phyloP scores from a whole-genome alignment of 2,888 invertebrate genomes.

The Thalpophila matura region DNA sequence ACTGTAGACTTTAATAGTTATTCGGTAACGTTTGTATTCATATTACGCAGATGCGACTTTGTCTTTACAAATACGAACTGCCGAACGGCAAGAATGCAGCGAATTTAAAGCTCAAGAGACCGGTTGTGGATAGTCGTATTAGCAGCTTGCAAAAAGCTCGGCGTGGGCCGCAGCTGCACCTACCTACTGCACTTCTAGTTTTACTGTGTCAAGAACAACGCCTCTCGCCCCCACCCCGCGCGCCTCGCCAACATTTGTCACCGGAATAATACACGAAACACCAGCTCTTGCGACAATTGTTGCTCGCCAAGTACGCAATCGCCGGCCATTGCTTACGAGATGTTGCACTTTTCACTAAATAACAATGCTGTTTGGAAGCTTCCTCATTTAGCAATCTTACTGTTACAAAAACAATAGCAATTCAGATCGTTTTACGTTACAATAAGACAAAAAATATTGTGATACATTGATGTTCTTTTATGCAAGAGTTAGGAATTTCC shows the following conservation, averaged over 20 bases:
- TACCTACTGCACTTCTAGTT: constrained; percentile 91
- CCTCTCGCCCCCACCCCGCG: constrained; percentile 84
- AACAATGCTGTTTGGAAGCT: constrained; percentile 67
- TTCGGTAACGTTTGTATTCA: not conserved
- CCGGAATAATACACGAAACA: constrained; percentile 73
- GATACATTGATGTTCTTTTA: constrained; percentile 3
- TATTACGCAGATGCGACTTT: constrained; percentile 22
- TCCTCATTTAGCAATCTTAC: constrained; percentile 69
- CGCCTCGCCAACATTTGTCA: constrained; percentile 72
- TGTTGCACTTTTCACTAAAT: constrained; percentile 68
- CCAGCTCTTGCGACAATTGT: constrained; percentile 73
- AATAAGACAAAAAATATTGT: constrained; percentile 24
- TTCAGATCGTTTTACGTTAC: constrained; percentile 30
- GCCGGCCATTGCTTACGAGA: constrained; percentile 61
- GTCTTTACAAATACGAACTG: constrained; percentile 48
- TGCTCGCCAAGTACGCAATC: constrained; percentile 67
- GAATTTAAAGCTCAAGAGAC: constrained; percentile 68
- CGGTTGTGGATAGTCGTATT: constrained; percentile 74
- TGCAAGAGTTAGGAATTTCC: constrained; percentile 39
- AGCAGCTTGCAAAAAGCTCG: constrained; percentile 85
- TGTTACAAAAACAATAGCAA: constrained; percentile 63
- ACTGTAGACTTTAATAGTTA: not conserved
- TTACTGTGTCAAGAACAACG: constrained; percentile 91
- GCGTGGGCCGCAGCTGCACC: constrained; percentile 89
- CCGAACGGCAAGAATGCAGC: constrained; percentile 61